phyloP scores from a whole-genome alignment of 1,140 invertebrate genomes.

The Drosophila tani region DNA sequence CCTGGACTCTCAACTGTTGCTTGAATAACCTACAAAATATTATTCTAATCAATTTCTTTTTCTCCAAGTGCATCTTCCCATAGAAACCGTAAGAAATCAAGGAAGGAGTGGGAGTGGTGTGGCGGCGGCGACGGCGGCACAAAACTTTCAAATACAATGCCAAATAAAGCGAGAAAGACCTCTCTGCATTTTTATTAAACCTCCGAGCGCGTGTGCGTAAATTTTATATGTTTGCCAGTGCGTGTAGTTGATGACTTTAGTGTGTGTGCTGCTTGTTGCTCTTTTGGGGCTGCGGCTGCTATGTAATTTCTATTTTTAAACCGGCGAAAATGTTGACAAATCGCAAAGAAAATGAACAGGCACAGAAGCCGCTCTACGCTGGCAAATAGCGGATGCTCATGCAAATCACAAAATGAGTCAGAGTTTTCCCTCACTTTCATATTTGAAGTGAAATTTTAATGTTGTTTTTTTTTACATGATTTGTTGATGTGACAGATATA shows the following conservation, averaged over 20 bases:
- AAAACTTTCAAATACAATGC: slow-evolving; percentile 62
- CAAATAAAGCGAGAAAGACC: slow-evolving; percentile 65
- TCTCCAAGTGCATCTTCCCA: neutral
- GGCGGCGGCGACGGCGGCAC: neutral
- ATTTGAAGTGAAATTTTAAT: neutral
- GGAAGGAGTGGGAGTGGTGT: neutral
- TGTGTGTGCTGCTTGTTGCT: slow-evolving; percentile 16
- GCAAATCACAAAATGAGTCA: slow-evolving; percentile 2
- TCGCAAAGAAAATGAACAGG: slow-evolving; percentile 35
- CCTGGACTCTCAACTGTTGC: too few relatives aligned
- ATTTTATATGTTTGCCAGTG: slow-evolving; percentile 19
- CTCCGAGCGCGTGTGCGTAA: slow-evolving; percentile 10
- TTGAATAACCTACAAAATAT: too few relatives aligned
- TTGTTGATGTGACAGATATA: neutral
- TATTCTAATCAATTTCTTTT: neutral
- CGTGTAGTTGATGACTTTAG: slow-evolving; percentile 13
- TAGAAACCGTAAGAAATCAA: slow-evolving; percentile 18
- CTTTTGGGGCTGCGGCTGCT: slow-evolving; percentile 29
- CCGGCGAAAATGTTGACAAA: slow-evolving; percentile 46
- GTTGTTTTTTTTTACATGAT: too few relatives aligned
- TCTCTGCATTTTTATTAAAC: slow-evolving; percentile 45
- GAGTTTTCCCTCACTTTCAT: slow-evolving; percentile 1
- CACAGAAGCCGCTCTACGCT: slow-evolving; percentile 19
- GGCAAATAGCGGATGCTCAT: slow-evolving; percentile 19
- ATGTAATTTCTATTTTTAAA: slow-evolving; percentile 79